Conservation (phyloP, 2,113 vertebrate species). For the rabbit (Oryctolagus cuniculus) region DNA sequence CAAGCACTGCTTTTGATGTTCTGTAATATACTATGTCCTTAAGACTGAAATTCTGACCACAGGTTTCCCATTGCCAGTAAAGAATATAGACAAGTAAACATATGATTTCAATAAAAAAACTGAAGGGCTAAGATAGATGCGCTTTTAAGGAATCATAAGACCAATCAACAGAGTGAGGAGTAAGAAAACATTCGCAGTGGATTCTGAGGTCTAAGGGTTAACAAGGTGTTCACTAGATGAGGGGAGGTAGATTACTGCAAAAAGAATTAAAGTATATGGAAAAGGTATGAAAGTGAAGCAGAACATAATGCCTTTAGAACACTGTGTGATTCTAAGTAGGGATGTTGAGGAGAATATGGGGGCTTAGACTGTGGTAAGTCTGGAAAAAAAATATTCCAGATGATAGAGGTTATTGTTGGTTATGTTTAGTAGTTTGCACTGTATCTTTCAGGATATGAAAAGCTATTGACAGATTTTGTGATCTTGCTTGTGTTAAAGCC, state of each 20-base stretch:
- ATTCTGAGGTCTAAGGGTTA: neutral
- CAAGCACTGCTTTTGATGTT: no score
- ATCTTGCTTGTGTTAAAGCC: neutral
- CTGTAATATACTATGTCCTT: no score
- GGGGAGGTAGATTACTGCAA: neutral
- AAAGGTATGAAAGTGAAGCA: neutral
- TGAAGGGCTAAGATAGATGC: no score
- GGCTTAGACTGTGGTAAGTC: neutral
- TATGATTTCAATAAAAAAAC: no score
- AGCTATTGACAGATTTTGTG: neutral
- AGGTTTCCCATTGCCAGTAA: no score
- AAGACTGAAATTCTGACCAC: no score
- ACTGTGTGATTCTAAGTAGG: neutral
- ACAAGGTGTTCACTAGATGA: neutral
- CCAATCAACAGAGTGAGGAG: neutral
- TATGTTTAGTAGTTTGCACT: neutral
- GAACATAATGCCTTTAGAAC: neutral
- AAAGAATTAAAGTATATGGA: neutral
- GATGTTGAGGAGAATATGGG: accelerated
- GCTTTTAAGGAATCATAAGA: neutral
- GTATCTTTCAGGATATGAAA: neutral
- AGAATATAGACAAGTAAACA: no score
- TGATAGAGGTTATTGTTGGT: neutral
- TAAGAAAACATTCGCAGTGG: neutral
- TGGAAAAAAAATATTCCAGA: neutral